These are phyloP conservation scores for Rambutsinella grinnellia DNA, from an alignment of 2,888 invertebrate species.

Conservation along the genomic window DNA sequence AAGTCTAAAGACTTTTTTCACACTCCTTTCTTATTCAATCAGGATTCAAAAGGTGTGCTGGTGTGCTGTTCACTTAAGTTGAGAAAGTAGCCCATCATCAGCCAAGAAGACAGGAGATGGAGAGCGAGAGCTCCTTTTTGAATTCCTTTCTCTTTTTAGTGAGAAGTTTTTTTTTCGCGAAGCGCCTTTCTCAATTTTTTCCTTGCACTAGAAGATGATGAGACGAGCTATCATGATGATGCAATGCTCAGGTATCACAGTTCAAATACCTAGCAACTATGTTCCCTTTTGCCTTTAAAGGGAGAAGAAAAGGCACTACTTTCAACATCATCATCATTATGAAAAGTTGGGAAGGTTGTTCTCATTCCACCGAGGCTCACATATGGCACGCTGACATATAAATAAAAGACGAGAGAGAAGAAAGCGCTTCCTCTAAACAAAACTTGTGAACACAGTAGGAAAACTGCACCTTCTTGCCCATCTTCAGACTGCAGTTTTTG, in stretches of 20 bases:
- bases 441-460: not conserved
- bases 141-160: not conserved
- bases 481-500: too few relatives aligned
- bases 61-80: not conserved
- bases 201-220: conserved; percentile 14
- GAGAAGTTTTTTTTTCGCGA: conserved; percentile 33
- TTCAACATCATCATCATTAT: conserved; percentile 17
- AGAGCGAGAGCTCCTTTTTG: not conserved
- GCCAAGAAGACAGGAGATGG: not conserved
- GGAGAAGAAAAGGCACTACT: conserved; percentile 11
- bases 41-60: conserved; percentile 31
- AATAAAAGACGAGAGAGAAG: conserved; percentile 7
- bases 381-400: conserved; percentile 10
- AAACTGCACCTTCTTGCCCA: too few relatives aligned
- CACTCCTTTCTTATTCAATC: conserved; percentile 7
- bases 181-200: conserved; percentile 30
- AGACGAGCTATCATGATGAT: conserved; percentile 4
- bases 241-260: conserved; percentile 1
- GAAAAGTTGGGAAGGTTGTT: not conserved
- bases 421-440: not conserved
- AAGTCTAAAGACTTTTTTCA: not conserved
- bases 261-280: too few relatives aligned
- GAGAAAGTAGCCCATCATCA: not conserved
- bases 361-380: conserved; percentile 10
- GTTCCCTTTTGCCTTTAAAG: conserved; percentile 14